Evolutionary conservation across 2,888 invertebrate species (phyloP).

Genomic region (Atethmia centrago): DNA sequence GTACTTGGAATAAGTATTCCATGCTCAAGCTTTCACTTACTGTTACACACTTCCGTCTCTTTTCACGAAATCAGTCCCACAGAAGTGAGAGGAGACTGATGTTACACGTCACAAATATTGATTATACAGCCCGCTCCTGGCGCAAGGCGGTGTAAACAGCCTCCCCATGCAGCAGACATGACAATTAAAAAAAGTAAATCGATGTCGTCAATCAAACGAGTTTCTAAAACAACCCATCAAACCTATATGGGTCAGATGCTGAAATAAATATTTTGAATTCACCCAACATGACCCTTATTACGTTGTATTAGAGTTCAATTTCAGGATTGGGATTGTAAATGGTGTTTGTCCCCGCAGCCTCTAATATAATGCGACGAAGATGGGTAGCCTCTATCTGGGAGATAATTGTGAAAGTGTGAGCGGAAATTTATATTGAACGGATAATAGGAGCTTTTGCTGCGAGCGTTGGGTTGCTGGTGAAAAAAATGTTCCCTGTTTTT

Average conservation of each 20-base stretch:
- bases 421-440: conserved; percentile 71
- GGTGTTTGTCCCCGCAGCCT: conserved; percentile 62
- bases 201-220: conserved; percentile 61
- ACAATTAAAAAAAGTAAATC: conserved; percentile 41
- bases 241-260: conserved; percentile 55
- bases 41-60: no score
- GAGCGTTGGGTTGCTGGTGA: conserved; percentile 57
- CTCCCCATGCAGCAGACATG: conserved; percentile 16
- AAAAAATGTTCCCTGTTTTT: conserved; percentile 13
- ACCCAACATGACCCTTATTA: conserved; percentile 20
- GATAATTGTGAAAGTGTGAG: conserved; percentile 62
- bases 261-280: background rate
- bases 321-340: background rate
- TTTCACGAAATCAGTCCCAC: no score
- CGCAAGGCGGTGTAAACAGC: background rate
- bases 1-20: no score
- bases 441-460: conserved; percentile 68
- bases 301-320: conserved; percentile 24
- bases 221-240: conserved; percentile 56
- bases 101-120: no score
- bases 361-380: conserved; percentile 69
- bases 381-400: conserved; percentile 51
- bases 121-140: background rate
- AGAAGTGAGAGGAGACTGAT: no score
- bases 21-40: no score